A percentile compares a stretch with the other conserved stretches of the same genome.
These are phyloP conservation scores for Hystrix brachyura DNA, from an alignment of 2,113 vertebrate genomes.

Conservation along the genomic window DNA sequence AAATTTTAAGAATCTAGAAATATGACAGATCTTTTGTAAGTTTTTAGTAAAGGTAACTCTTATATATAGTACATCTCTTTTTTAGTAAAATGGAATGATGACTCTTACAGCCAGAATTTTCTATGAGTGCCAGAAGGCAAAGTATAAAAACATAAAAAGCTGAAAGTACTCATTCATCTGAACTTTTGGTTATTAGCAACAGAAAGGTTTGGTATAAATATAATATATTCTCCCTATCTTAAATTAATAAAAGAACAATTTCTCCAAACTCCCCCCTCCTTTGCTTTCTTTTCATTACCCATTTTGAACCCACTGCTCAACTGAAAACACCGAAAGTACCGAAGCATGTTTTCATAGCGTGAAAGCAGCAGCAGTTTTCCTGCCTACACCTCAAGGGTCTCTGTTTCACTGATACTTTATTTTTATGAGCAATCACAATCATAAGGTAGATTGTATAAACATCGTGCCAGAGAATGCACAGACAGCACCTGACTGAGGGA, in stretches of 20 bases:
- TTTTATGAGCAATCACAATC: not conserved
- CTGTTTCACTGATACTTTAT: not conserved
- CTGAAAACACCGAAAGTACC: not conserved
- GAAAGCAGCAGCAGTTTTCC: not conserved
- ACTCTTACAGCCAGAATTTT: not conserved
- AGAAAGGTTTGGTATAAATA: not conserved
- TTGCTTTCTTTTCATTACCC: not conserved
- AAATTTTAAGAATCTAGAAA: not conserved
- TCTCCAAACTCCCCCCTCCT: not conserved
- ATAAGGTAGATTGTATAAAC: not conserved
- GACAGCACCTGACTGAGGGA: not conserved
- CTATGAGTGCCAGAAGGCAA: not conserved
- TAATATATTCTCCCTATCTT: not conserved
- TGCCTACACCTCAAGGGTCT: not conserved
- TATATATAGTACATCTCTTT: not conserved
- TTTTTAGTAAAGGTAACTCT: constrained; percentile 20
- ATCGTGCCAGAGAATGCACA: not conserved
- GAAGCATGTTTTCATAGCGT: not conserved
- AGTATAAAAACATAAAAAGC: not conserved
- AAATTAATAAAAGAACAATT: not conserved
- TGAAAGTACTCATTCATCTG: not conserved
- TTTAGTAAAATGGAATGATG: not conserved
- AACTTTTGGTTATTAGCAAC: not conserved
- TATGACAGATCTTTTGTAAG: not conserved
- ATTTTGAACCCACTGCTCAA: not conserved